Evolutionary conservation across 2,113 vertebrate species (phyloP), one percentile per base, ranked within the genome.

Genomic region (Brienomyrus brachyistius): DNA sequence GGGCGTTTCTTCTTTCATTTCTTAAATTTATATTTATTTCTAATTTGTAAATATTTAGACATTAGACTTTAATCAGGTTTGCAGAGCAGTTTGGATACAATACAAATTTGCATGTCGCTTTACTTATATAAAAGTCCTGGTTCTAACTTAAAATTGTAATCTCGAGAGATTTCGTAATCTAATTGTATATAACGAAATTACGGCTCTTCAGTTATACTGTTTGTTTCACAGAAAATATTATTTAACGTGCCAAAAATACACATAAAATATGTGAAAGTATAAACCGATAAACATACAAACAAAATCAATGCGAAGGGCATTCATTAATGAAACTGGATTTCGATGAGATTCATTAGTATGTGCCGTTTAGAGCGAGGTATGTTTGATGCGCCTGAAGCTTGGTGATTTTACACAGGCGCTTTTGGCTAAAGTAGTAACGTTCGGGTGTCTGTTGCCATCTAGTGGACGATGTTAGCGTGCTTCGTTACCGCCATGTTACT

Each of bases 401-500:
- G 82, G 9, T 21, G 23, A 83, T 45, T 43, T 83, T 47, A 45
- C 45, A 9, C 82, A 23, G 0, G 19, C 45, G 23, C 45, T 27
- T 50, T 6, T 86, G 3, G 48, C 21, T 1, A 50, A 86, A 86
- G 23, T 21, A 45, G 59, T 50, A 47, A 50, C 87, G 62, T 48
- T 51, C 17, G 23, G n/a, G 8, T 74, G 1, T 70, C 27, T 70
- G 45, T 45, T 45, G 62, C 87, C 87, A 70, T 50, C 87, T 88
- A 50, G 87, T 50, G 87, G 43, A 21, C 19, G 4, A 19, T 27
- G 21, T 86, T 51, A 50, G 7, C 5, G n/a, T 9, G n/a, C 83
- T 11, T 23, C 23, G 83, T 11, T 10, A 90, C 90, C 92, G 91
- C 1, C 93, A 91, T 91, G 92, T 92, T 90, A 90, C 59, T 93